A percentile compares a stretch with the other conserved stretches of the same genome.
Evolutionary conservation across 2,888 invertebrate species (phyloP).

Genomic region (Euclidia mi): DNA sequence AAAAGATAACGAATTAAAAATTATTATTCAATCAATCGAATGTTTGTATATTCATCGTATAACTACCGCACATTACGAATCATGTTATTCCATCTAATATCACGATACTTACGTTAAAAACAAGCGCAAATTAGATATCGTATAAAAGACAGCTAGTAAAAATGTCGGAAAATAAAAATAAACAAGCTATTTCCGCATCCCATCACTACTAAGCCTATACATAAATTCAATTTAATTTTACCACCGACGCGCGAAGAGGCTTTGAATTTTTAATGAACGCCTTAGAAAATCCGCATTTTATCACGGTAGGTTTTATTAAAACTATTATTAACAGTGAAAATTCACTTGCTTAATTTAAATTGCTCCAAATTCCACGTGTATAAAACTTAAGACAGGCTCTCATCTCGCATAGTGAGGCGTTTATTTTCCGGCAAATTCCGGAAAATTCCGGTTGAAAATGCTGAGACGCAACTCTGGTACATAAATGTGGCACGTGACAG

Average conservation of each 20-base stretch:
- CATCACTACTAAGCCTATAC: conserved; percentile 21
- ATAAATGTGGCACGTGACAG: conserved; percentile 59
- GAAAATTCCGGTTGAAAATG: conserved; percentile 56
- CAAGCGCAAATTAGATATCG: no score
- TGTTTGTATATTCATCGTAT: no score
- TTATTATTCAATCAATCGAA: no score
- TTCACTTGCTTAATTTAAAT: conserved; percentile 57
- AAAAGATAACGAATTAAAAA: no score
- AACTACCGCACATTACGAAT: no score
- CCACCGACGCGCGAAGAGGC: neutral
- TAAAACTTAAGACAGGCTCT: conserved; percentile 57
- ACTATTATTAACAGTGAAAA: conserved; percentile 51
- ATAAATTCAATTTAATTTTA: conserved; percentile 30
- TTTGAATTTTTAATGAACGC: conserved; percentile 28
- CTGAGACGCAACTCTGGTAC: conserved; percentile 47
- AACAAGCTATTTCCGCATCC: neutral
- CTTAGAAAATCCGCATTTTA: conserved; percentile 25
- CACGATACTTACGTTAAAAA: no score
- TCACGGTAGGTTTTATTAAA: conserved; percentile 41
- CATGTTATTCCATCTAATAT: no score
- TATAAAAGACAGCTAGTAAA: no score
- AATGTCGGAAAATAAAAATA: neutral
- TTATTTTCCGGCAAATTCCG: conserved; percentile 63
- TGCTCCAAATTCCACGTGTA: conserved; percentile 51
- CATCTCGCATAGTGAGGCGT: conserved; percentile 52